These are phyloP conservation scores for Brachypodius melanocephalos DNA, from an alignment of 2,113 vertebrate genomes.

Conservation along the genomic window DNA sequence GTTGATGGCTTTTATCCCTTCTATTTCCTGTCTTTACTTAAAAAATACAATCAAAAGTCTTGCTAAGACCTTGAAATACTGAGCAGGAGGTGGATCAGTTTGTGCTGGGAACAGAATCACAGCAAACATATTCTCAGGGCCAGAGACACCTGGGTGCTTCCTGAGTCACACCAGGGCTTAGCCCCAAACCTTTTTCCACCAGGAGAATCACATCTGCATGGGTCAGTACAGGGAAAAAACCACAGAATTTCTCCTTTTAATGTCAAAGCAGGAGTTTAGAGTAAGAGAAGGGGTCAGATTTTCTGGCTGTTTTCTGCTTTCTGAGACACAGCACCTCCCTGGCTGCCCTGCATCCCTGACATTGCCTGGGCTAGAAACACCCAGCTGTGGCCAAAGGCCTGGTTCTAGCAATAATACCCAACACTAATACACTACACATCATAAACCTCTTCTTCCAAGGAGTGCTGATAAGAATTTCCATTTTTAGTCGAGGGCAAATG, in stretches of 20 bases:
- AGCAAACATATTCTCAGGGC: neutral
- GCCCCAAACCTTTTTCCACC: neutral
- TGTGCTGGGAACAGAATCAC: neutral
- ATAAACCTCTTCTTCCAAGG: constrained; percentile 10
- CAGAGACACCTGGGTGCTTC: neutral
- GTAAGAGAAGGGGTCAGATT: fast-evolving
- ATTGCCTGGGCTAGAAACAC: neutral
- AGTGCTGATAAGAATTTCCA: constrained; percentile 48
- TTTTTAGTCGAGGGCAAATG: constrained; percentile 23
- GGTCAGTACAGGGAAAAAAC: neutral
- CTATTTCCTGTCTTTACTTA: neutral
- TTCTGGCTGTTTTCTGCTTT: neutral
- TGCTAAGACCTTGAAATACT: neutral
- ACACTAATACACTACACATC: neutral
- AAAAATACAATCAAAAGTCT: neutral
- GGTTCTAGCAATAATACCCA: neutral
- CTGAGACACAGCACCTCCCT: neutral
- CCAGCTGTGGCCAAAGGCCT: neutral
- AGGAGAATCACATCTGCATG: neutral
- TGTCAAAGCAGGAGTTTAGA: neutral
- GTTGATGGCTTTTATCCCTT: neutral
- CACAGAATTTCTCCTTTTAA: neutral
- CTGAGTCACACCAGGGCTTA: neutral
- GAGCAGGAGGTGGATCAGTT: neutral
- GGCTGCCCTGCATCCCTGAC: neutral